Conservation (phyloP, 2,888 invertebrate genomes). For the Melinaea marsaeus region DNA sequence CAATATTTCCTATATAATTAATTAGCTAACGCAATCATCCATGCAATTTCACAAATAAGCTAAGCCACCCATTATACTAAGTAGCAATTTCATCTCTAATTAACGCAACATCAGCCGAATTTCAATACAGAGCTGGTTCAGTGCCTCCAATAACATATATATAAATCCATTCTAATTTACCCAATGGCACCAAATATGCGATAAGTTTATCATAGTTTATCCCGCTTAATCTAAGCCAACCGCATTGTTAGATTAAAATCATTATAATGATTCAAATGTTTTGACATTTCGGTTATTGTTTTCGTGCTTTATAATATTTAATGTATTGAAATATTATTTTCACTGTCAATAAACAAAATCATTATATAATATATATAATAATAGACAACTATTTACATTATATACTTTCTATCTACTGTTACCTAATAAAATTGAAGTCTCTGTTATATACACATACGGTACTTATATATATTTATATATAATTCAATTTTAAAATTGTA, state of each 20-base stretch:
- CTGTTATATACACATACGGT: no score
- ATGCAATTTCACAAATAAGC: conserved; percentile 2
- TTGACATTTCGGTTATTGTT: neutral
- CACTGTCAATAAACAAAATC: neutral
- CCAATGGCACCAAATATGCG: neutral
- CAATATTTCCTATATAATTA: neutral
- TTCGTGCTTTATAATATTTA: neutral
- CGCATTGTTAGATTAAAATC: neutral
- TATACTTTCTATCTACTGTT: no score
- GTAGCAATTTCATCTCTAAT: conserved; percentile 8
- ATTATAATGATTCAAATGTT: conserved; percentile 2
- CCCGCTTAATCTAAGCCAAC: neutral
- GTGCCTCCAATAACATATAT: conserved; percentile 3
- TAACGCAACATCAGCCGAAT: conserved; percentile 6
- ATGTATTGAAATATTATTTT: neutral
- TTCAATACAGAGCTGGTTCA: conserved; percentile 6
- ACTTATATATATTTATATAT: no score
- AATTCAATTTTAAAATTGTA: no score
- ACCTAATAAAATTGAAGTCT: no score
- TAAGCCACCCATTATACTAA: conserved; percentile 6
- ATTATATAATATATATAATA: neutral
- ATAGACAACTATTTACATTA: neutral
- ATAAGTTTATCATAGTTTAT: conserved; percentile 5
- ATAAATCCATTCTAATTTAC: conserved; percentile 2
- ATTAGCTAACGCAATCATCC: neutral